phyloP scores from a whole-genome alignment of 2,797 vertebrate species.

The Neoniphon sammara region DNA sequence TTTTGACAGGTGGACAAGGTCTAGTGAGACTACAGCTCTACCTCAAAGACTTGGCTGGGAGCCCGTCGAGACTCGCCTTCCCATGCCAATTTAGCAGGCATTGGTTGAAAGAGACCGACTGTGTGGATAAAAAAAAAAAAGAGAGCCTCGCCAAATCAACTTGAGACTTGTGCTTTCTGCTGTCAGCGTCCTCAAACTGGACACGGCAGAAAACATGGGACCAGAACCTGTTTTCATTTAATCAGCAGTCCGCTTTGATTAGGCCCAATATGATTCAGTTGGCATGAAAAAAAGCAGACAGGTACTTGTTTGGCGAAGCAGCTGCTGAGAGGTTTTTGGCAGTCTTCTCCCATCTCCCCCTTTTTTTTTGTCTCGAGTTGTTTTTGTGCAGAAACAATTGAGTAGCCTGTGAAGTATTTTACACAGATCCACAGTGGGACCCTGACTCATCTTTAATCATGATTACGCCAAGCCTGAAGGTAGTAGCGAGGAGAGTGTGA shows the following conservation, averaged over 20 bases:
- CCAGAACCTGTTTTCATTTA: conserved; percentile 66
- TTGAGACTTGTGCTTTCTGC: conserved; percentile 21
- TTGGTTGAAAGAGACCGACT: conserved; percentile 40
- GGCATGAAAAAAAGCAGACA: conserved; percentile 47
- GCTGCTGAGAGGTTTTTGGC: conserved; percentile 62
- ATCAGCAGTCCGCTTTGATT: conserved; percentile 69
- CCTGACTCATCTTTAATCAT: conserved; percentile 54
- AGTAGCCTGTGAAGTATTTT: conserved; percentile 34
- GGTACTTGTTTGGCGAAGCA: conserved; percentile 61
- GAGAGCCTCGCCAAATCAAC: conserved; percentile 57
- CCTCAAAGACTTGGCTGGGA: conserved; percentile 64
- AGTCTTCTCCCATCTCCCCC: conserved; percentile 24
- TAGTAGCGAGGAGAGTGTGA: conserved; percentile 12
- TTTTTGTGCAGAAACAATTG: conserved; percentile 46
- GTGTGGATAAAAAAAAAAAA: conserved; percentile 29
- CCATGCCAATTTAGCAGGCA: conserved; percentile 64
- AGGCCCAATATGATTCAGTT: conserved; percentile 47
- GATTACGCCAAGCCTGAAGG: conserved; percentile 40
- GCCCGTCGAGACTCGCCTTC: conserved; percentile 44
- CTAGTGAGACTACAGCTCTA: conserved; percentile 54
- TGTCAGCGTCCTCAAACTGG: conserved; percentile 37
- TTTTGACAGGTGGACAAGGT: conserved; percentile 71
- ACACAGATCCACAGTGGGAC: conserved; percentile 43
- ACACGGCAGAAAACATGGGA: conserved; percentile 19
- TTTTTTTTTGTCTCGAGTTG: conserved; percentile 40